Base-by-base conservation (phyloP, 2,797 vertebrate genomes). In the Melanotaenia trifasciata region DNA sequence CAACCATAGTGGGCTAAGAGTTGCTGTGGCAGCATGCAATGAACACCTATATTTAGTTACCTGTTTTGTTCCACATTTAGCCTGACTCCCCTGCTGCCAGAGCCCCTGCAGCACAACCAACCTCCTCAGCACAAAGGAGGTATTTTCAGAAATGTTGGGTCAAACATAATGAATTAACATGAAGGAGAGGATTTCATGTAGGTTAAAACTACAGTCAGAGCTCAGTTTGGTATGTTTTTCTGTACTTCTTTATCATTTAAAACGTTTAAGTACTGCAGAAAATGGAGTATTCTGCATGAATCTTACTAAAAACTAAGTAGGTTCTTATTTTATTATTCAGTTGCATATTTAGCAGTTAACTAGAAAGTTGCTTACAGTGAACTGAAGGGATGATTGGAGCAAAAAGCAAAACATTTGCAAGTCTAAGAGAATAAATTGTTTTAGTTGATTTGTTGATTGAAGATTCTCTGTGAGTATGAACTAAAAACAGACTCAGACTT, bases 1-100 rank as follows among this genome's bases (percentile, higher is more conserved):
- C 64, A 87, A 93, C 89, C 74, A 74, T 47, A 74, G 60, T 72
- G 36, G 4, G 10, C 56, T 40, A 7, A 63, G 58, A 40, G 74
- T 87, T 89, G 74, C 85, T 38, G 28, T 78, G 72, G 78, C 74
- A 83, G 47, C 78, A 12, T 74, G 69, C 53, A 62, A 77, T 1
- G 14, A 75, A 32, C 22, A 24, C 70, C 71, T 89, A 84, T 89
- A 76, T 92, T 90, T 81, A 84, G 68, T 65, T 32, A 32, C 71
- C 70, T 70, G 65, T 78, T 84, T 90, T 87, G 79, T 85, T 80
- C 84, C 51, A 64, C 61, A 76, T 80, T 84, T 72, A 83, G 67
- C 65, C 38, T 9, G 65, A 38, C 65, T 58, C 56, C 45, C 65
- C 72, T 57, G 60, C 62, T 74, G 67, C 66, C 63, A 61, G 1